Evolutionary conservation across 2,113 vertebrate genomes (phyloP).

Genomic region (Verasper variegatus): DNA sequence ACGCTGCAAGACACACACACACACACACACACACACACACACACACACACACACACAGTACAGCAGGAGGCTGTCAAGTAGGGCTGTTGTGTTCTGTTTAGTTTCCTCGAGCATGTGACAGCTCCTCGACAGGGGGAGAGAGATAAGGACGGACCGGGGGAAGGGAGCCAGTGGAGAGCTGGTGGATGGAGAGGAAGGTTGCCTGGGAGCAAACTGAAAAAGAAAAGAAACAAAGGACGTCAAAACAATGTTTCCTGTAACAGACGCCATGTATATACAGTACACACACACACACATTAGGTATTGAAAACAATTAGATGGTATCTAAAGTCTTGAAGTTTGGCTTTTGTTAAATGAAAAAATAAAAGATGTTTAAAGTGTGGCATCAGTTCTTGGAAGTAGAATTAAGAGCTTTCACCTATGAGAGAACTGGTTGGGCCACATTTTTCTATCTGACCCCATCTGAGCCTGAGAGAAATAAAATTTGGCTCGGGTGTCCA

Average conservation of each 20-base stretch:
- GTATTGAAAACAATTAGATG: no score
- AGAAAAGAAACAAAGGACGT: neutral
- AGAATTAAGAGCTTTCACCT: no score
- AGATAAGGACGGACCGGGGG: slow-evolving; percentile 55
- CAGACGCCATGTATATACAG: neutral
- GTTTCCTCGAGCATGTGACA: slow-evolving; percentile 75
- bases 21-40: slow-evolving; percentile 24
- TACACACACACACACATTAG: neutral
- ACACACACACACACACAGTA: slow-evolving; percentile 8
- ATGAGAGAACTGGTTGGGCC: no score
- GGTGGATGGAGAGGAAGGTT: slow-evolving; percentile 7
- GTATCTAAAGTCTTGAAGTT: no score
- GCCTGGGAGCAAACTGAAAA: slow-evolving; percentile 6
- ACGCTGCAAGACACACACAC: slow-evolving; percentile 5
- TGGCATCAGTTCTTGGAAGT: no score
- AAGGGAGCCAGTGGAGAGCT: slow-evolving; percentile 27
- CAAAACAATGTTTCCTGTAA: neutral
- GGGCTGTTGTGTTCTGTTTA: slow-evolving; percentile 56
- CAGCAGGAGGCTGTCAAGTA: slow-evolving; percentile 68
- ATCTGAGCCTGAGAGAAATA: no score
- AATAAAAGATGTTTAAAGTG: no score
- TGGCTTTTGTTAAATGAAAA: no score
- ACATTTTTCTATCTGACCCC: no score
- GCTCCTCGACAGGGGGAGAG: slow-evolving; percentile 55
- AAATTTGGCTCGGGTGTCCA: no score